phyloP scores from a whole-genome alignment of 2,113 vertebrate genomes.

The Microcebus tavaratra region DNA sequence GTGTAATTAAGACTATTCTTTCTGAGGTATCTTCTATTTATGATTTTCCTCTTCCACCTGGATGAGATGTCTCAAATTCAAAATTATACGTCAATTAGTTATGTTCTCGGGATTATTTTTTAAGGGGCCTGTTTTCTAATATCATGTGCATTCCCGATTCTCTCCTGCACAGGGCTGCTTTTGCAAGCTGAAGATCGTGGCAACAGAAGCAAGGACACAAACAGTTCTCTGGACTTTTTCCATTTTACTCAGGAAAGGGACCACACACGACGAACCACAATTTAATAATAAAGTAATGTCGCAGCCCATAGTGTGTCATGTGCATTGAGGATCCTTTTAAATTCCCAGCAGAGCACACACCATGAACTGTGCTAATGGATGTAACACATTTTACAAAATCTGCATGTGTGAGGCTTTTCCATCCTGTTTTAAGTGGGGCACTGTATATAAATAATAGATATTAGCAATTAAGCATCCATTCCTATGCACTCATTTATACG shows the following conservation, averaged over 20 bases:
- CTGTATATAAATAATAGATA: constrained; percentile 89
- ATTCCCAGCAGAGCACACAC: constrained; percentile 87
- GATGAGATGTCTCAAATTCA: constrained; percentile 79
- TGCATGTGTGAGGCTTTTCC: constrained; percentile 85
- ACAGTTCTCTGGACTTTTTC: constrained; percentile 66
- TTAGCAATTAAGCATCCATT: constrained; percentile 88
- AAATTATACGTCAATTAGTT: constrained; percentile 81
- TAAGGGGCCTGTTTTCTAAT: constrained; percentile 74
- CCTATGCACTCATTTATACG: constrained; percentile 84
- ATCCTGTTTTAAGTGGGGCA: constrained; percentile 81
- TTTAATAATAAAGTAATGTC: constrained; percentile 85
- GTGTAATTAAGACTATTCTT: constrained; percentile 88
- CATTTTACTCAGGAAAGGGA: constrained; percentile 68
- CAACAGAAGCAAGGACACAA: background rate
- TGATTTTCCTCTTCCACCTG: constrained; percentile 81
- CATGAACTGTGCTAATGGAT: constrained; percentile 88
- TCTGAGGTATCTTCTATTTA: constrained; percentile 82
- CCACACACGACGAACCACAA: constrained; percentile 76
- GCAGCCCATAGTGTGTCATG: constrained; percentile 78
- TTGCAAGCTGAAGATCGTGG: constrained; percentile 72
- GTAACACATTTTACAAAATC: constrained; percentile 85
- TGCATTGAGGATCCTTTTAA: constrained; percentile 87
- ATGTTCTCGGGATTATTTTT: constrained; percentile 65
- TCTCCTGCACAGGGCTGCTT: constrained; percentile 72
- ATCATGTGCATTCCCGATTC: constrained; percentile 34